phyloP scores from a whole-genome alignment of 2,113 vertebrate species.

The Malaclemys terrapin region DNA sequence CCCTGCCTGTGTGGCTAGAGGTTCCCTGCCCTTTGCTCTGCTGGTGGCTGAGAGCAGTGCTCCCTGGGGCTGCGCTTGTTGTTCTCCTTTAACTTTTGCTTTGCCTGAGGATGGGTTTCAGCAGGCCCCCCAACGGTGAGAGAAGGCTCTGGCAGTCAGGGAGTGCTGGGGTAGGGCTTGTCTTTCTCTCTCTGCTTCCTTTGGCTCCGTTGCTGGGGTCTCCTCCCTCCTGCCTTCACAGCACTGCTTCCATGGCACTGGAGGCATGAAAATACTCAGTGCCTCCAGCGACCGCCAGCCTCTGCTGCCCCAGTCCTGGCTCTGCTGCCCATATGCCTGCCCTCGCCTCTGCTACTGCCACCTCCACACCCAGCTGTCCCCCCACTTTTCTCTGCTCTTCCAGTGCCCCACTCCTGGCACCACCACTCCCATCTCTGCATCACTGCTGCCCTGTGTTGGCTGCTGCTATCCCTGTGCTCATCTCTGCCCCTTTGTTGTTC shows the following conservation, averaged over 20 bases:
- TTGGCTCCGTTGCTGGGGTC: not conserved
- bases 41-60: not conserved
- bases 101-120: not conserved
- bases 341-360: not conserved
- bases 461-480: too few species aligned
- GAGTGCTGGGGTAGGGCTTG: not conserved
- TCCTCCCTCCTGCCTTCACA: not conserved
- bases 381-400: not conserved
- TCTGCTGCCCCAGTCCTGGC: not conserved
- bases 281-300: not conserved
- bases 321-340: rapidly evolving
- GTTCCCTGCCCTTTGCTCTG: not conserved
- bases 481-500: not conserved
- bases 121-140: not conserved
- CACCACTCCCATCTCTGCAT: not conserved
- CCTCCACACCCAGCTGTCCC: not conserved
- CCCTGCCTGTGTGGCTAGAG: not conserved
- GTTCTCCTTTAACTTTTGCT: too few species aligned
- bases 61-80: too few species aligned
- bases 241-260: not conserved
- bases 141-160: not conserved
- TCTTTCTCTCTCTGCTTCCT: not conserved
- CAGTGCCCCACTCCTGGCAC: not conserved
- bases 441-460: not conserved
- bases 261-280: not conserved